Evolutionary conservation across 2,113 vertebrate genomes (phyloP), one percentile per base, ranked within the genome.

Genomic region (Phodopus roborovskii): DNA sequence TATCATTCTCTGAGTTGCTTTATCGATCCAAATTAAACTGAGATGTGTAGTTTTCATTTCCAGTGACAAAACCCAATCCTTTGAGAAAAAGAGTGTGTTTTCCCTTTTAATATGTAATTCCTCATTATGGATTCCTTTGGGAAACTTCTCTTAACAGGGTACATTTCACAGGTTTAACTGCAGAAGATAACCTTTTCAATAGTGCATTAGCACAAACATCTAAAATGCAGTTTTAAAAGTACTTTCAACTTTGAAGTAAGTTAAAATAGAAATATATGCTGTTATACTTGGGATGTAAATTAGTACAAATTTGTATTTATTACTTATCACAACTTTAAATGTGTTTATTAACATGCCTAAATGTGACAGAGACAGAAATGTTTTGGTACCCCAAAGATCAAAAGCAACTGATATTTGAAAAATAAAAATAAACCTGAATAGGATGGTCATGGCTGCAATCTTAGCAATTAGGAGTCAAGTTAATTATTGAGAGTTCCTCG

Each of bases 1-100:
- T 92, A 79, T 95, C 36, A 86, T 93, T 97, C 71, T 90, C 45
- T 60, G 45, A 33, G 79, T 89, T 91, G 64, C 39, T 94, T 94
- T 90, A 95, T 30, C 87, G 75, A 94, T 94, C 26, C 71, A 96
- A 95, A 94, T 93, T 92, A 93, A 96, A 92, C 19, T 94, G 88
- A 94, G 30, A 58, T 92, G 50, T 91, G 45, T 4, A 50, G 42
- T 92, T 58, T 36, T 22, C 79, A 75, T 95, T 88, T 90, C 33
- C 36, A 83, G 53, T 60, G 33, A 70, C 39, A 66, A 3, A 74
- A 62, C 1, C 30, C 11, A 53, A 22, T 82, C 58, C 22, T 89
- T 92, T 16, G 42, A 91, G 83, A 62, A 9, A 62, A 48, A 58
- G n/a, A 5, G 62, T 30, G 15, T 58, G 2, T 19, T 53, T 95